phyloP scores from a whole-genome alignment of 2,113 vertebrate species.

The Oryzias melastigma region DNA sequence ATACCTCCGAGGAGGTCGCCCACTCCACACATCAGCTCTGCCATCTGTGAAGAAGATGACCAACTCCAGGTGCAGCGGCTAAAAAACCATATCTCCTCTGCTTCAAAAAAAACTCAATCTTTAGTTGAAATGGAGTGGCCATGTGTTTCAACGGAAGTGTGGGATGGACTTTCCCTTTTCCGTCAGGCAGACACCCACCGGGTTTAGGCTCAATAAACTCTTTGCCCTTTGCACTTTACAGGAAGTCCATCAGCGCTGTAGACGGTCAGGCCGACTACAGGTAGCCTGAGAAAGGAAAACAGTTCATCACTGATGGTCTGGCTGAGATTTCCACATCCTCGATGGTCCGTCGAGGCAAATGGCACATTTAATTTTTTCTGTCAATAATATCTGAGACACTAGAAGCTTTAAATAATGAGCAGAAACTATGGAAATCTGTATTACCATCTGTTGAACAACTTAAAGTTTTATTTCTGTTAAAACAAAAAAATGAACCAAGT shows the following conservation, averaged over 20 bases:
- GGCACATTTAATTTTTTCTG: constrained; percentile 50
- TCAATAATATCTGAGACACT: constrained; percentile 50
- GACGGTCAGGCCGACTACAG: constrained; percentile 51
- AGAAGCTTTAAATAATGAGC: constrained; percentile 43
- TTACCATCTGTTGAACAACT: constrained; percentile 53
- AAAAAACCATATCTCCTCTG: constrained; percentile 38
- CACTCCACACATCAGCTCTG: constrained; percentile 36
- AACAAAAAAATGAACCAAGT: constrained; percentile 11
- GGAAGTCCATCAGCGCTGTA: constrained; percentile 70
- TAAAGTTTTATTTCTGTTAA: constrained; percentile 6
- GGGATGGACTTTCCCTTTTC: constrained; percentile 52
- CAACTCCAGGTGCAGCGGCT: constrained; percentile 45
- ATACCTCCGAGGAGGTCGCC: constrained; percentile 25
- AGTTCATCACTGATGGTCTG: constrained; percentile 45
- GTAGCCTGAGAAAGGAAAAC: constrained; percentile 46
- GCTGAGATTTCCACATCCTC: constrained; percentile 45
- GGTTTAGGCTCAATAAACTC: constrained; percentile 71
- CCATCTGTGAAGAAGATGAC: constrained; percentile 62
- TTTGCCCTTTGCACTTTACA: constrained; percentile 64
- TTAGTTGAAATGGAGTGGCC: constrained; percentile 24
- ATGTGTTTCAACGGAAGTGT: constrained; percentile 20
- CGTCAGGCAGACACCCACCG: constrained; percentile 62
- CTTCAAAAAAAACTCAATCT: constrained; percentile 11
- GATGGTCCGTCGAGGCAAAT: background rate
- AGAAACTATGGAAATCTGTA: constrained; percentile 37